These are phyloP conservation scores for Neopipo cinnamomea DNA, from an alignment of 2,113 vertebrate species.

Conservation along the genomic window DNA sequence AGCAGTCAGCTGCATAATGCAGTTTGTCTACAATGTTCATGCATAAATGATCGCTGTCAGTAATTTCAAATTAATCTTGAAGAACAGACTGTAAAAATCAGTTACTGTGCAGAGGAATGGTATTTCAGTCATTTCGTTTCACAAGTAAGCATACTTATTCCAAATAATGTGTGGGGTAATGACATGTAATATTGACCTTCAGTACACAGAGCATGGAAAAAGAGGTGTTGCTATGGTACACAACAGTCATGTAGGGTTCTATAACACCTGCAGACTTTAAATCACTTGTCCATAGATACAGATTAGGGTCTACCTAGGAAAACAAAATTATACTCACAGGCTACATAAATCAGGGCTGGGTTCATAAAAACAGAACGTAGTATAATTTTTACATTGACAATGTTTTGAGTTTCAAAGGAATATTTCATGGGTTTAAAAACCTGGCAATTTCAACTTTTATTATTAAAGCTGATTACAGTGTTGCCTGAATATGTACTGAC, in stretches of 20 bases:
- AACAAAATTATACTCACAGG: background rate
- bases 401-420: background rate
- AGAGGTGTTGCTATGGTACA: background rate
- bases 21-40: slow-evolving; percentile 11
- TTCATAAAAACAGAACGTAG: background rate
- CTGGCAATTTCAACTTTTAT: background rate
- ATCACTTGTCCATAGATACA: background rate
- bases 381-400: background rate
- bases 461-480: background rate
- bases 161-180: background rate
- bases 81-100: background rate
- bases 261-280: background rate
- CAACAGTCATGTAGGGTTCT: background rate
- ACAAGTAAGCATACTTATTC: background rate
- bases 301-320: background rate
- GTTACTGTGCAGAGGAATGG: background rate
- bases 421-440: background rate
- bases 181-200: background rate
- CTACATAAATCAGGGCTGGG: background rate
- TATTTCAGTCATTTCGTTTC: background rate
- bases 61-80: slow-evolving; percentile 27
- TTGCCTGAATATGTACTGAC: background rate
- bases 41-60: slow-evolving; percentile 8
- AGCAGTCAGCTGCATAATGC: background rate
- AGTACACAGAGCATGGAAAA: background rate